A percentile compares a stretch with the other conserved stretches of the same genome.
phyloP scores from a whole-genome alignment of 2,113 vertebrate species.

The Phaetusa simplex region DNA sequence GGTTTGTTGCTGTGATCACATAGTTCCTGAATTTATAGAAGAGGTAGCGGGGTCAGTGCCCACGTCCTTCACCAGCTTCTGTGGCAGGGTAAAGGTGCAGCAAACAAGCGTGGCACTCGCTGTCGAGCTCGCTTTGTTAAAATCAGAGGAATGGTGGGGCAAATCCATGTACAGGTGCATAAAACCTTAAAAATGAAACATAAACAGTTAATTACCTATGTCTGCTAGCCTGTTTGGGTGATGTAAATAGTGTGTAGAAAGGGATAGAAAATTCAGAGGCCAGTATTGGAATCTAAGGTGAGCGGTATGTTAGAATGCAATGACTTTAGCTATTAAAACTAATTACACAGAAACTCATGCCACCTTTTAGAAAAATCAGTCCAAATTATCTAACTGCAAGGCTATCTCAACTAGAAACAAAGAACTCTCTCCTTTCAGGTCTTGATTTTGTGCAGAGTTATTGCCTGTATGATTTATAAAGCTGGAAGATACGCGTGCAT shows the following conservation, averaged over 20 bases:
- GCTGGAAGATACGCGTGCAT: accelerated
- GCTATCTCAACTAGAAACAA: not conserved
- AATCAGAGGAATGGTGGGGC: not conserved
- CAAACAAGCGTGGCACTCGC: not conserved
- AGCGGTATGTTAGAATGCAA: accelerated
- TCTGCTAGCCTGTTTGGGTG: not conserved
- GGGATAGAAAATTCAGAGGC: not conserved
- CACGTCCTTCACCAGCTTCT: not conserved
- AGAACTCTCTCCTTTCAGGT: not conserved
- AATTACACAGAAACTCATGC: not conserved
- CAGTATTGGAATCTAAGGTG: not conserved
- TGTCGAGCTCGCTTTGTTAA: too few species aligned
- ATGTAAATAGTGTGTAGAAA: not conserved
- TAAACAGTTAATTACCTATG: not conserved
- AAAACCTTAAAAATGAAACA: not conserved
- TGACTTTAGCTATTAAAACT: not conserved
- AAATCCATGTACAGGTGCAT: not conserved
- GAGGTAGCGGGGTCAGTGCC: not conserved
- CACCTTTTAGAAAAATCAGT: not conserved
- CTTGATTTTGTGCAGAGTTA: not conserved
- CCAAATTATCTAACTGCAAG: not conserved
- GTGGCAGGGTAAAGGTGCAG: not conserved
- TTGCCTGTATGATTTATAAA: not conserved
- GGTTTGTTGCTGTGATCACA: not conserved
- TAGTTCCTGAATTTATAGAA: not conserved